Percentiles rank a stretch among this genome's conserved stretches.
These are phyloP conservation scores for Pelvicachromis taeniatus DNA, from an alignment of 2,113 vertebrate species.

Conservation along the genomic window DNA sequence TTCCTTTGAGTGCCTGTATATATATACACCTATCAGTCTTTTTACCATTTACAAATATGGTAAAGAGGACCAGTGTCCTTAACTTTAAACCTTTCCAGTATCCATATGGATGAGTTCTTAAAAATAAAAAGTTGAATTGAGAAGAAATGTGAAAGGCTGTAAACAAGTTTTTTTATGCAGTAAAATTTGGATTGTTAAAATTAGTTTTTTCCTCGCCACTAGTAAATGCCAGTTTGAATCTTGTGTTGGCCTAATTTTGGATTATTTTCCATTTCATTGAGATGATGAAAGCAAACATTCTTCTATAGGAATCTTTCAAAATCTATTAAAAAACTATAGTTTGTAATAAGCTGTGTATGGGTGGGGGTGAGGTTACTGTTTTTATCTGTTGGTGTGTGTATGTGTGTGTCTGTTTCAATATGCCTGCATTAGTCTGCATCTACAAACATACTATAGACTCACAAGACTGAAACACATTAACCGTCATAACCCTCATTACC, in stretches of 20 bases:
- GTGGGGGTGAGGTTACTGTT: not conserved
- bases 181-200: not conserved
- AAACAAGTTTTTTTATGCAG: not conserved
- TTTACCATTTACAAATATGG: not conserved
- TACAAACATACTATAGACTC: not conserved
- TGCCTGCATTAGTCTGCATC: not conserved
- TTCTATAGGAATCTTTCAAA: not conserved
- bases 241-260: not conserved
- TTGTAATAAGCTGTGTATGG: not conserved
- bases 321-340: not conserved
- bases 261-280: not conserved
- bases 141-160: not conserved
- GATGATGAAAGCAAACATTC: not conserved
- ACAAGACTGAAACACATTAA: not conserved
- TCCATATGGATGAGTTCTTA: not conserved
- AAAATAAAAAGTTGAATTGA: not conserved
- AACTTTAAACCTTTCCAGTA: not conserved
- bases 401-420: not conserved
- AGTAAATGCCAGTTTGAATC: not conserved
- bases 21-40: too few species aligned
- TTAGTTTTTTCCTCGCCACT: not conserved
- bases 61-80: not conserved
- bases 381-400: not conserved
- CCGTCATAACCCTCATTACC: not conserved
- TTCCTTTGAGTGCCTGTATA: too few species aligned